phyloP scores from a whole-genome alignment of 2,113 vertebrate genomes.

The Lycocorax pyrrhopterus region DNA sequence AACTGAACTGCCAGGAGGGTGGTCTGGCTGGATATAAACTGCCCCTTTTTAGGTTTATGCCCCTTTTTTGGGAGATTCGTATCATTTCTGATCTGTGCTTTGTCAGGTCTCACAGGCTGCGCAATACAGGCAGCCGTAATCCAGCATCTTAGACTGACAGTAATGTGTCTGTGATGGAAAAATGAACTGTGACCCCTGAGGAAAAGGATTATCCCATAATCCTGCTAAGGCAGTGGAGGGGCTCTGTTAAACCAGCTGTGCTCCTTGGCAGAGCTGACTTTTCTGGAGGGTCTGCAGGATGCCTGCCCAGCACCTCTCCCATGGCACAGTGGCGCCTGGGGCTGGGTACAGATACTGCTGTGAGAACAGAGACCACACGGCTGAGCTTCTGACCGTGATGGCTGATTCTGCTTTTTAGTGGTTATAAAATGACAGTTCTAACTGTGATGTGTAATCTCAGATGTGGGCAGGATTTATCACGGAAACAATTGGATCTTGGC shows the following conservation, averaged over 20 bases:
- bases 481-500: slow-evolving; percentile 14
- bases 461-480: background rate
- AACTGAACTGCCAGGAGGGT: background rate
- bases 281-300: background rate
- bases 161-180: background rate
- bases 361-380: background rate
- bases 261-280: background rate
- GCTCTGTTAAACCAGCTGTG: background rate
- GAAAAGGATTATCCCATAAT: slow-evolving; percentile 6
- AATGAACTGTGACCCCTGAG: background rate
- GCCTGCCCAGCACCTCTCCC: background rate
- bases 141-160: background rate
- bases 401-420: background rate
- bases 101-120: background rate
- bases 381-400: background rate
- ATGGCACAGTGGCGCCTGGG: background rate
- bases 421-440: background rate
- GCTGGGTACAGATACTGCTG: background rate
- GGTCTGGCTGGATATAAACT: background rate
- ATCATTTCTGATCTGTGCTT: background rate
- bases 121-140: background rate
- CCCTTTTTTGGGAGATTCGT: background rate
- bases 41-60: background rate
- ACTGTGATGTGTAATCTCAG: background rate
- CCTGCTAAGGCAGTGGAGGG: background rate